Evolutionary conservation across 2,113 vertebrate species (phyloP).

Genomic region (Gambusia holbrooki): DNA sequence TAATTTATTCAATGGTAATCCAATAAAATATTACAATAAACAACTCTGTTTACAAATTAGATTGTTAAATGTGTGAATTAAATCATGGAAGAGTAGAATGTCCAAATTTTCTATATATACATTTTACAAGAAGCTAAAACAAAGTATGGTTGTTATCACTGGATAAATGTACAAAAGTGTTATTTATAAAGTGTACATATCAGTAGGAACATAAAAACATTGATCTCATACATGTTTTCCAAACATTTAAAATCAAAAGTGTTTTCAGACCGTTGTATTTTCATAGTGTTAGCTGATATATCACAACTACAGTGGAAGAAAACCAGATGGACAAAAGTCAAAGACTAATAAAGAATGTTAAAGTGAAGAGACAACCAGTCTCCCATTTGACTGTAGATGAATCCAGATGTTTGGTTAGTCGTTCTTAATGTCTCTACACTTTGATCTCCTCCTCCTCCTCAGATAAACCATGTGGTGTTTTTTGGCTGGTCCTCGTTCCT

Average conservation of each 20-base stretch:
- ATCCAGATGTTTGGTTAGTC: too few relatives aligned
- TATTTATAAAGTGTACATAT: neutral
- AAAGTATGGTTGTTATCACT: too few relatives aligned
- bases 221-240: too few relatives aligned
- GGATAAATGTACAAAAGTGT: neutral
- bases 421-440: constrained; percentile 67
- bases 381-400: too few relatives aligned
- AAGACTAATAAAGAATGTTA: neutral
- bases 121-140: neutral
- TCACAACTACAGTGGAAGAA: neutral
- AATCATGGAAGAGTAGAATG: neutral
- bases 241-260: neutral
- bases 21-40: neutral
- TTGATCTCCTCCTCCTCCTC: constrained; percentile 92
- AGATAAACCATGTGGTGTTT: constrained; percentile 73
- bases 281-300: neutral
- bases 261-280: neutral
- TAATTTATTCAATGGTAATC: neutral
- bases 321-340: neutral
- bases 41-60: neutral
- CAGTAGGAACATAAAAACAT: neutral
- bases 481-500: constrained; percentile 44
- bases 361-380: neutral
- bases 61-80: neutral
- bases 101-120: neutral